Base-by-base conservation (phyloP, 2,113 vertebrate species). In the Callopanchax toddi region DNA sequence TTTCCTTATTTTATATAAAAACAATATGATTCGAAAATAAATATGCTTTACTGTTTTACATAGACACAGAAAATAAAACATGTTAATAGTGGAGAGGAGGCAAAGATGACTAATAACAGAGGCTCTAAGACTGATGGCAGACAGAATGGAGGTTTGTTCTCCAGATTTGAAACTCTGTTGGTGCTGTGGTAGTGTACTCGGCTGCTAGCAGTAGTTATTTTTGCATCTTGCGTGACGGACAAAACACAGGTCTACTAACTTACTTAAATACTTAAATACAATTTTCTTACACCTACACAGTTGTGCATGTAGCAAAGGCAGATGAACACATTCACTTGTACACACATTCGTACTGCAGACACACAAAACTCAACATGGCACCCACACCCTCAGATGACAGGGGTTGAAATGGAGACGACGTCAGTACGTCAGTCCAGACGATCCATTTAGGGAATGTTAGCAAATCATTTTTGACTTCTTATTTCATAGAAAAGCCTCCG, bases 21-120 rank as follows among this genome's bases (percentile, higher is more conserved):
- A 90, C 78, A 89, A 91, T 89, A 91, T 87, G 82, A 88, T 93
- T 89, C 91, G 73, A 91, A 92, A 93, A 93, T 93, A 93, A 93
- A 93, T 93, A 93, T 88, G 83, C 57, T 89, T 90, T 89, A 86
- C 86, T 90, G 91, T 81, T 92, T 89, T 89, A 90, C 86, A 91
- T 78, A 83, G 75, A 87, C 84, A 92, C 76, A 90, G 78, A 88
- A 83, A 81, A 32, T 6, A 87, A 79, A 83, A 91, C 79, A 87
- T 78, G 88, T 91, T 93, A 93, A 91, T 90, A 90, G 80, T 83
- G 56, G 78, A 74, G 88, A 89, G 88, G 83, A 90, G 86, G 89
- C 90, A 92, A 81, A 75, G 53, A 76, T 17, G 78, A 77, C 81
- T 87, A 80, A 80, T 78, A 85, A 84, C 61, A 69, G 83, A 74